Evolutionary conservation across 2,888 invertebrate species (phyloP), one percentile per base, ranked within the genome.

Genomic region (Zygogramma bicolorata): DNA sequence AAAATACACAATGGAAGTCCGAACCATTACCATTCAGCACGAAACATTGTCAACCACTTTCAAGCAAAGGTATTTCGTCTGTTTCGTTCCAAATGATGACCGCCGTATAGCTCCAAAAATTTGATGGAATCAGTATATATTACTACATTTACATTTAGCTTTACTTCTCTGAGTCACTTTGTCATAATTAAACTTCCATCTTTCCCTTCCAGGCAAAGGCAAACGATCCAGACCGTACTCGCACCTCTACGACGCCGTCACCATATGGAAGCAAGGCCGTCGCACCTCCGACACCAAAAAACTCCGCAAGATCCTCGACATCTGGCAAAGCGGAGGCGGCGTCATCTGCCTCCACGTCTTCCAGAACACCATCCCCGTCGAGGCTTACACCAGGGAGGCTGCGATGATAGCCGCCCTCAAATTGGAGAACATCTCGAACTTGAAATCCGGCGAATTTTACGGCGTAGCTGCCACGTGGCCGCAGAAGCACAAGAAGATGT

Each of bases 351-450:
- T 98, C 0, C 96, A 96, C 81, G 91, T 97, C 57, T 98, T 97
- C 85, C 96, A 96, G 81, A 97, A 97, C 85, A 92, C 94, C 0
- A 93, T 96, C 61, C 94, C 97, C 0, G 95, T 93, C 0, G 99
- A 99, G 86, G 98, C 99, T 0, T 96, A 94, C 79, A 97, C 97
- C 0, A 89, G 98, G 75, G 99, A 99, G 86, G 98, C 98, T 0
- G 92, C 95, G 8, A 97, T 99, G 91, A 97, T 99, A 15, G 95
- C 96, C 80, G 95, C 96, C 0, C 85, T 99, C 6, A 94, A 94
- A 0, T 81, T 95, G 3, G 86, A 89, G 0, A 93, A 94, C 82
- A 87, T 97, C 77, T 94, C 93, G 38, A 98, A 98, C 86, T 86
- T 91, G 18, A 94, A 94, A 82, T 86, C 88, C 34, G 97, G 97